Percentiles rank a stretch among this genome's conserved stretches.
phyloP scores from a whole-genome alignment of 2,888 invertebrate species.

The Cephalotes varians region DNA sequence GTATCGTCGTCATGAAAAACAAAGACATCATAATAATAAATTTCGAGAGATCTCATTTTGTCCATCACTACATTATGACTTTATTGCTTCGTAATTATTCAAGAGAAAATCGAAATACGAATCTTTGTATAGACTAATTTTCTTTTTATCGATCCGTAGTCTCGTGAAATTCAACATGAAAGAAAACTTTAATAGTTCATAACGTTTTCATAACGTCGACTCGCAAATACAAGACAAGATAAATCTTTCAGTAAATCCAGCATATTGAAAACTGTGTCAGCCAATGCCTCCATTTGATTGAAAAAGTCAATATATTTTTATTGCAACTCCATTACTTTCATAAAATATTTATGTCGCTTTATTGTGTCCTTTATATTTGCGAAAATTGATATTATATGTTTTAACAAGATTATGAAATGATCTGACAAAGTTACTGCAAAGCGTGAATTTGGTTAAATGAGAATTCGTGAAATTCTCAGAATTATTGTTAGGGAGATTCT shows the following conservation, averaged over 20 bases:
- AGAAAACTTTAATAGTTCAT: conserved; percentile 32
- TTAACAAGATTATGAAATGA: conserved; percentile 31
- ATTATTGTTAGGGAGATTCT: conserved; percentile 30
- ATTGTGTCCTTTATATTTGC: not conserved
- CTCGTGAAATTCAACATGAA: not conserved
- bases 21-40: not conserved
- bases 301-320: conserved; percentile 27
- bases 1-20: not conserved
- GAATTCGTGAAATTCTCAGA: conserved; percentile 47
- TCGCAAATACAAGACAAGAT: conserved; percentile 26
- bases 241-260: conserved; percentile 28
- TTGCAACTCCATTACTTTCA: conserved; percentile 13
- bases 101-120: conserved; percentile 38
- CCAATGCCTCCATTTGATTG: not conserved
- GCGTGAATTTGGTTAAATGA: conserved; percentile 33
- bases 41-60: conserved; percentile 36
- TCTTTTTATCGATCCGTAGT: conserved; percentile 1
- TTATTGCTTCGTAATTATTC: conserved; percentile 45
- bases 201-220: conserved; percentile 16
- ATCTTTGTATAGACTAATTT: conserved; percentile 23
- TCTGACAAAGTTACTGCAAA: not conserved
- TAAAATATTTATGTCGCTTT: conserved; percentile 20
- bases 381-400: not conserved
- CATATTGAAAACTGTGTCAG: conserved; percentile 20
- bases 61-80: conserved; percentile 16